Evolutionary conservation across 1,140 invertebrate species (phyloP).

Genomic region (Papilio polytes): DNA sequence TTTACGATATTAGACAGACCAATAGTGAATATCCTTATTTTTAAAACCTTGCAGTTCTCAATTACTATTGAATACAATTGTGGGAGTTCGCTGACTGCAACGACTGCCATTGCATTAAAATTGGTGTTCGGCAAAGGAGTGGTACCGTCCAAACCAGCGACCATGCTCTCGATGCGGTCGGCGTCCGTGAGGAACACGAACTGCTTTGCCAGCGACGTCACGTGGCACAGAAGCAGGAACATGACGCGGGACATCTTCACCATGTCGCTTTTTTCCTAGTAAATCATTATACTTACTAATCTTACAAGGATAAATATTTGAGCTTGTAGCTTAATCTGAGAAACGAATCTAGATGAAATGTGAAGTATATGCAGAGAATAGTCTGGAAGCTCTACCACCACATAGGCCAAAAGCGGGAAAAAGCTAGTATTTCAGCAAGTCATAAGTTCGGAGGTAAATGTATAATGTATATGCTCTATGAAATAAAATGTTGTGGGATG

Average conservation of each 20-base stretch:
- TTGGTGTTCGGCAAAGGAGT: neutral
- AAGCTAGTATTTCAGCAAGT: no score
- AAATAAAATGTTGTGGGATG: neutral
- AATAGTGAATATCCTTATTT: no score
- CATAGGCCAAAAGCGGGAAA: no score
- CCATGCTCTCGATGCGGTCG: constrained; percentile 55
- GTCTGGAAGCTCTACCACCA: no score
- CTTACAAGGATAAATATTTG: no score
- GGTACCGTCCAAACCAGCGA: constrained; percentile 59
- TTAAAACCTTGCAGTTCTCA: no score
- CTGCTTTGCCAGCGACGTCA: constrained; percentile 72
- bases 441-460: neutral
- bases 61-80: no score
- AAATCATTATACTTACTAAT: neutral
- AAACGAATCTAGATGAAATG: no score
- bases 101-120: neutral
- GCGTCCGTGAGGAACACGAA: constrained; percentile 63
- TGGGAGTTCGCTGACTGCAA: no score
- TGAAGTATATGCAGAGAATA: no score
- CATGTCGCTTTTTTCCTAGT: constrained; percentile 63
- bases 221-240: constrained; percentile 75
- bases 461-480: neutral
- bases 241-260: constrained; percentile 68
- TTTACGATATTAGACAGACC: no score
- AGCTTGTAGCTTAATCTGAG: no score